These are phyloP conservation scores for Actenoides hombroni DNA, from an alignment of 2,113 vertebrate genomes.

Conservation along the genomic window DNA sequence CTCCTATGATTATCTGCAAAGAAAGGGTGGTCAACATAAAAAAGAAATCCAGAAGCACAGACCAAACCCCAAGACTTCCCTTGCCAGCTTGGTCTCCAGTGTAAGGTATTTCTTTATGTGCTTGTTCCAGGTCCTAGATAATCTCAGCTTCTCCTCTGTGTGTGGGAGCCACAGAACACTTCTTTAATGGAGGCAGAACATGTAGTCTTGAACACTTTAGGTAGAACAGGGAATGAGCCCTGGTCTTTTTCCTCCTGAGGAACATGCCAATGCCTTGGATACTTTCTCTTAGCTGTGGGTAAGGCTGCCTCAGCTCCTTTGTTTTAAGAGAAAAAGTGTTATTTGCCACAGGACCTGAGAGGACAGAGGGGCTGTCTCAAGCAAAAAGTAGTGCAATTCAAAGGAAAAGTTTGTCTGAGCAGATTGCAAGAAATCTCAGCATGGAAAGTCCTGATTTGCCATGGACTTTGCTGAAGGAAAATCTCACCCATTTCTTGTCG, in stretches of 20 bases:
- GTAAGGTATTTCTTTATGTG: not conserved
- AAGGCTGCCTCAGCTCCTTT: not conserved
- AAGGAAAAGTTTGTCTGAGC: not conserved
- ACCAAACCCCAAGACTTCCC: not conserved
- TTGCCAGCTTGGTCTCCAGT: not conserved
- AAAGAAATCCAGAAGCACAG: not conserved
- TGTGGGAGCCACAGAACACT: not conserved
- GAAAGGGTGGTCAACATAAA: not conserved
- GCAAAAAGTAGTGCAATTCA: not conserved
- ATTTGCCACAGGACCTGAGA: not conserved
- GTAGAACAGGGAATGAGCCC: not conserved
- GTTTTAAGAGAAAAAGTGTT: not conserved
- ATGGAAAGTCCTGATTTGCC: not conserved
- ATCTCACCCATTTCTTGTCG: not conserved
- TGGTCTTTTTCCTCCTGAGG: not conserved
- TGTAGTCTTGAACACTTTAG: not conserved
- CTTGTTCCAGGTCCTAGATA: not conserved
- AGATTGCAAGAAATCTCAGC: fast-evolving
- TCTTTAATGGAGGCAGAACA: not conserved
- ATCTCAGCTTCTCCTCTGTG: not conserved
- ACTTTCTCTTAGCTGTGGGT: not conserved
- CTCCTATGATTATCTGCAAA: not conserved
- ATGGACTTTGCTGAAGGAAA: not conserved
- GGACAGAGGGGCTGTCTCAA: not conserved
- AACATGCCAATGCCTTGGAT: not conserved